A percentile compares a stretch with the other conserved stretches of the same genome.
These are phyloP conservation scores for Pherbina coryleti DNA, from an alignment of 2,888 invertebrate species.

Conservation along the genomic window DNA sequence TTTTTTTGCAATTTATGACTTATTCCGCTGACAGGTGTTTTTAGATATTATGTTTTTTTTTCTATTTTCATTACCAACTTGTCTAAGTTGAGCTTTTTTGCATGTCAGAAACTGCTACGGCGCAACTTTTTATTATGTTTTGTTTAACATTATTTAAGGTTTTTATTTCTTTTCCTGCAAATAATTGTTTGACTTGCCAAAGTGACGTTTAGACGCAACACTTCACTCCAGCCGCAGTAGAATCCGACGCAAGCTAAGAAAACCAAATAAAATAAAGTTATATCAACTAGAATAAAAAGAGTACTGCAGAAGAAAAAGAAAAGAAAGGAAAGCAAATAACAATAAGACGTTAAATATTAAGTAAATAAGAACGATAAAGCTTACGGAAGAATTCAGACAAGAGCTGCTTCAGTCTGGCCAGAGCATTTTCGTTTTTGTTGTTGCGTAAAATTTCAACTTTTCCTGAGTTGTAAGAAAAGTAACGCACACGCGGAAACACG, in stretches of 20 bases:
- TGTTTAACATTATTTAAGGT: background rate
- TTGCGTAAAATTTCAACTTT: no score
- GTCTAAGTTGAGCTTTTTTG: background rate
- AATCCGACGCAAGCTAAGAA: background rate
- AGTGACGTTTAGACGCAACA: no score
- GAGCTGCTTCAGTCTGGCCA: no score
- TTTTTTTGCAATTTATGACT: conserved; percentile 12
- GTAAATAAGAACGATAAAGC: no score
- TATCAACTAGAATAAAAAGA: background rate
- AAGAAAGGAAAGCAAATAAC: background rate
- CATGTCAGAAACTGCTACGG: background rate
- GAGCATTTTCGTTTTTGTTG: no score
- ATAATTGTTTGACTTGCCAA: background rate
- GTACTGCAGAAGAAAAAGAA: background rate
- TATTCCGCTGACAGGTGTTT: background rate
- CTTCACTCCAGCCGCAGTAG: background rate
- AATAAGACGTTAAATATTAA: background rate
- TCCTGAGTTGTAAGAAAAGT: no score
- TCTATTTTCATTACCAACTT: no score
- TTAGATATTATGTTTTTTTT: background rate
- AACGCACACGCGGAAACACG: no score
- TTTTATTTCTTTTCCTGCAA: background rate
- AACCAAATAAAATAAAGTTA: background rate
- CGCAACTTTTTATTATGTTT: background rate
- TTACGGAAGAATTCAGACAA: no score